Evolutionary conservation across 35 echinoderm and acorn worm species (phyloP), one percentile per base, ranked within the genome.

Genomic region (Ophiothrix spiculata): DNA sequence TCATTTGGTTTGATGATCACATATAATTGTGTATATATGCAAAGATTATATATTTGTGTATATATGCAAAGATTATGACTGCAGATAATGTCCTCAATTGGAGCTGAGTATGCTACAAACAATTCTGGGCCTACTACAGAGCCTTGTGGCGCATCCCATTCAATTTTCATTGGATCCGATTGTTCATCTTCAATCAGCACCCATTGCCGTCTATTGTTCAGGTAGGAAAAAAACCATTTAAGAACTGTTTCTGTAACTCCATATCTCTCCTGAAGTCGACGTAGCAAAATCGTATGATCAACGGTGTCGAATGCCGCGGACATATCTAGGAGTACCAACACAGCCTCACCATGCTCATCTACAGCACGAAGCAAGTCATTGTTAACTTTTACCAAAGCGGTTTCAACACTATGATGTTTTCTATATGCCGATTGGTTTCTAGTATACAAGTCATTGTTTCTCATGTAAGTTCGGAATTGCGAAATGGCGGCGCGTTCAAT

Each of bases 151-250:
- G 78, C 84, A 14, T 74, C 35, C n/a, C 15, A 36, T 4, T 32
- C 1, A 35, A 79, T 38, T n/a, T n/a, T 25, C 32, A 45, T 35
- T 15, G 86, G 76, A 35, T 78, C 31, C 11, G 86, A 87, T 79
- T 54, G 29, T 33, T 17, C 31, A 76, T 87, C 56, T 1, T 46
- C 40, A 37, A 87, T 79, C 35, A 60, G 56, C 17, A 87, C 40
- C 35, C 56, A 33, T 42, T 87, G 86, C 38, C 36, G 13, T 23
- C 38, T 36, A 23, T 63, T 40, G 32, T 37, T 29, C 13, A 87
- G 32, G 74, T 93, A 94, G 23, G 88, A 80, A 13, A 77, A 4
- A 89, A 90, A 90, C 92, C 92, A 94, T 32, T 77, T 40, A 32
- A 94, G 88, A 37, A 75, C 92, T 84, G 4, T 81, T 28, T 60